These are phyloP conservation scores for Pterostichus niger DNA, from an alignment of 2,888 invertebrate species.

Conservation along the genomic window DNA sequence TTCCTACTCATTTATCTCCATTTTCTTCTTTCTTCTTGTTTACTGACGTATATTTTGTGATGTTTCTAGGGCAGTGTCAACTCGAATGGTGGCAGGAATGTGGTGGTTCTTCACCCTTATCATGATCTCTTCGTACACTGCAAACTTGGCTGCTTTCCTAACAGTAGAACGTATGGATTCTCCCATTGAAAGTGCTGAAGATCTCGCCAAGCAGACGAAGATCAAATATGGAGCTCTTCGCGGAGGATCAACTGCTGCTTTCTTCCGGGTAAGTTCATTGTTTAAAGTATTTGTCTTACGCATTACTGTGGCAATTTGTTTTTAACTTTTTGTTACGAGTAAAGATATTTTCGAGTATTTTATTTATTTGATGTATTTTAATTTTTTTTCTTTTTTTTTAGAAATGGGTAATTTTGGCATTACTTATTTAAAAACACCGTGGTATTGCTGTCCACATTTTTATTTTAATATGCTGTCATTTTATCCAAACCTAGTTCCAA, in stretches of 20 bases:
- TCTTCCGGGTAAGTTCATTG: constrained; percentile 88
- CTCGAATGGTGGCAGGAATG: constrained; percentile 93
- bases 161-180: constrained; percentile 96
- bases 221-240: constrained; percentile 97
- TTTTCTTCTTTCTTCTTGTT: constrained; percentile 66
- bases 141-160: constrained; percentile 95
- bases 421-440: too few relatives aligned
- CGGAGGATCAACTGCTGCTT: constrained; percentile 95
- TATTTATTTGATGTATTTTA: too few relatives aligned
- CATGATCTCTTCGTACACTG: constrained; percentile 98
- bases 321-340: too few relatives aligned
- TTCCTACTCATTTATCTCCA: too few relatives aligned
- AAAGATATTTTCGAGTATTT: too few relatives aligned
- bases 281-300: too few relatives aligned
- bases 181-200: constrained; percentile 97
- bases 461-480: too few relatives aligned
- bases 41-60: background rate
- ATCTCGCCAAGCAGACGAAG: constrained; percentile 96
- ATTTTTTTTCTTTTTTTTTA: too few relatives aligned
- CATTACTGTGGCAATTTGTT: too few relatives aligned
- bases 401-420: too few relatives aligned
- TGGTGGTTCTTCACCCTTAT: constrained; percentile 98
- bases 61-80: constrained; percentile 87
- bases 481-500: too few relatives aligned
- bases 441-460: too few relatives aligned